A percentile compares a stretch with the other conserved stretches of the same genome.
These are phyloP conservation scores for Acestrorhynchus altus DNA, from an alignment of 2,797 vertebrate species.

Conservation along the genomic window DNA sequence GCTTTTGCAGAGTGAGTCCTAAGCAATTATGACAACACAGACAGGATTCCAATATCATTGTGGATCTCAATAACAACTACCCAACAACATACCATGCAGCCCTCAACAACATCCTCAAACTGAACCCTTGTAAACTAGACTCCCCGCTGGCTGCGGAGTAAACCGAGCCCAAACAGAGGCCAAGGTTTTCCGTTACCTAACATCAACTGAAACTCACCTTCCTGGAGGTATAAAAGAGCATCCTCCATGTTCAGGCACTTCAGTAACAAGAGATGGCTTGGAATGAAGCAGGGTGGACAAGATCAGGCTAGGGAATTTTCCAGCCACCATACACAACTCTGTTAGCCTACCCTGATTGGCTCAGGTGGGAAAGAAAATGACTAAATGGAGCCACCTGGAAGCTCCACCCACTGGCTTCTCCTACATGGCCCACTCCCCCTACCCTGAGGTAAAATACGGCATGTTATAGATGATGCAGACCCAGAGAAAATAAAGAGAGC, in stretches of 20 bases:
- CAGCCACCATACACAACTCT: constrained; percentile 25
- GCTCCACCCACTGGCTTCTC: constrained; percentile 47
- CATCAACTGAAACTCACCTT: constrained; percentile 52
- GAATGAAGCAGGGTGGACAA: background rate
- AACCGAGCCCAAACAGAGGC: constrained; percentile 8
- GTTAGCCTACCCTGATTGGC: constrained; percentile 60
- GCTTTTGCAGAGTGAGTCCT: too few relatives aligned
- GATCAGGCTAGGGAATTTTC: constrained; percentile 36
- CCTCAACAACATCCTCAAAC: background rate
- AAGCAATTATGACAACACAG: too few relatives aligned
- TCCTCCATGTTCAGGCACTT: constrained; percentile 47
- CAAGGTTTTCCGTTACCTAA: constrained; percentile 31
- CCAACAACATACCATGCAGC: background rate
- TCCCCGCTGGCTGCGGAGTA: background rate
- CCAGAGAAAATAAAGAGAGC: background rate
- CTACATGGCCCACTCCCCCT: background rate
- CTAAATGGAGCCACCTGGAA: constrained; percentile 68
- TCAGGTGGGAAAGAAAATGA: constrained; percentile 68
- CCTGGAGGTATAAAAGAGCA: constrained; percentile 60
- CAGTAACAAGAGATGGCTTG: constrained; percentile 19
- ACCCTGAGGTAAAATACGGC: background rate
- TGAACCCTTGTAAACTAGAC: background rate
- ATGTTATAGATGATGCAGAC: background rate
- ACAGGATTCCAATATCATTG: too few relatives aligned
- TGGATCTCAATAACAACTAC: background rate